These are phyloP conservation scores for Sylvilagus bachmani DNA, from an alignment of 2,113 vertebrate species.

Conservation along the genomic window DNA sequence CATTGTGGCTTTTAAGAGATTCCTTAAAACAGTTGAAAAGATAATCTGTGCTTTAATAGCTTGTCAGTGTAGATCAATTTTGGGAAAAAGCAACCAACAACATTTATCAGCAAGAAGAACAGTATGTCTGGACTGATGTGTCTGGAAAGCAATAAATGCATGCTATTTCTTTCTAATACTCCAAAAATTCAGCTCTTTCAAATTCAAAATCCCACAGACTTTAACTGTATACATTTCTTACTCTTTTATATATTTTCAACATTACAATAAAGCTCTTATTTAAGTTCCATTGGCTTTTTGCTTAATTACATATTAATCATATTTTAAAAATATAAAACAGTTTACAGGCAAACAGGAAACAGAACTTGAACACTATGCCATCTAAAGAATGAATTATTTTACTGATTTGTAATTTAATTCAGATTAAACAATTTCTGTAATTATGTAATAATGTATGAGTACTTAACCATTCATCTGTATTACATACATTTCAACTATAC, in stretches of 20 bases:
- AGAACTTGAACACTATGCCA: neutral
- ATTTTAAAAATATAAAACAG: slow-evolving; percentile 39
- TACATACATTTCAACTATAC: neutral
- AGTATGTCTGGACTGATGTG: neutral
- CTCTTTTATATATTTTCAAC: neutral
- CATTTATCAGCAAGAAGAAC: neutral
- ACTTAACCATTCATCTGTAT: slow-evolving; percentile 17
- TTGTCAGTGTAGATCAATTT: neutral
- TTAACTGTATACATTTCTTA: neutral
- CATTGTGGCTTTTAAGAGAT: neutral
- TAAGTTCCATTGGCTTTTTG: slow-evolving; percentile 6
- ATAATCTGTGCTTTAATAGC: neutral
- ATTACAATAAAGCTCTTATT: slow-evolving; percentile 24
- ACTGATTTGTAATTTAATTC: slow-evolving; percentile 28
- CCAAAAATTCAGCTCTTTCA: slow-evolving; percentile 46
- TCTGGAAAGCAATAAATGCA: neutral
- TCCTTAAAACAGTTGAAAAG: neutral
- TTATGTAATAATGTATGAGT: slow-evolving; percentile 20
- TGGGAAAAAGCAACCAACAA: neutral
- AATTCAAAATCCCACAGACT: slow-evolving; percentile 16
- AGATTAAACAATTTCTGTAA: neutral
- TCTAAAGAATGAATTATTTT: neutral
- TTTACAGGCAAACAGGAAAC: neutral
- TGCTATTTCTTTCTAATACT: neutral
- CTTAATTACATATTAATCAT: slow-evolving; percentile 14